Evolutionary conservation across 2,888 invertebrate species (phyloP).

Genomic region (Athalia cordata): DNA sequence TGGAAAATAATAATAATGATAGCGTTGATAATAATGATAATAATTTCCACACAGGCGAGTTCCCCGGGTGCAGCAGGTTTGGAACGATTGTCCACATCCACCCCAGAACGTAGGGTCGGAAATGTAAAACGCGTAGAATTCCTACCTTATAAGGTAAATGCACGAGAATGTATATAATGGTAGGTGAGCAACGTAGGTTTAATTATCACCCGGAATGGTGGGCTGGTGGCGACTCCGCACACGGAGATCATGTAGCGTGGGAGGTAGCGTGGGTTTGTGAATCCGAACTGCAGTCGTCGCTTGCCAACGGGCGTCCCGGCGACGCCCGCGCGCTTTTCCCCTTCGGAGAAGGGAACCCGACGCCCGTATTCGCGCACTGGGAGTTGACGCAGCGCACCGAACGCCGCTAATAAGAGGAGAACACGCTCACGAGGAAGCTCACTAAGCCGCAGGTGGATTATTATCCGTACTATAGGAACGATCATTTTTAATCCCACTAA

Average conservation of each 20-base stretch:
- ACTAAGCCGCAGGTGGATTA: not conserved
- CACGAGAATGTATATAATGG: conserved; percentile 31
- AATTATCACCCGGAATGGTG: conserved; percentile 63
- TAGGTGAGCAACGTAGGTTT: conserved; percentile 50
- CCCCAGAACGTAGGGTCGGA: too few relatives aligned
- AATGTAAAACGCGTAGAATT: not conserved
- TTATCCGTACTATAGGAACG: too few relatives aligned
- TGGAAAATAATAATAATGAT: too few relatives aligned
- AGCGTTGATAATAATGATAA: too few relatives aligned
- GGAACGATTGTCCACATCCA: too few relatives aligned
- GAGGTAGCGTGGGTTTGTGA: not conserved
- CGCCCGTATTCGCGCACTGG: conserved; percentile 33
- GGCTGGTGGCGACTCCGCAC: conserved; percentile 58
- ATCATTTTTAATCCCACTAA: too few relatives aligned
- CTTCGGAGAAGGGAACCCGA: conserved; percentile 26
- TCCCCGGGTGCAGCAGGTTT: too few relatives aligned
- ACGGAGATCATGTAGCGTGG: conserved; percentile 54
- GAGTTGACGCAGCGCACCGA: conserved; percentile 54
- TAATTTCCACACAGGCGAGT: too few relatives aligned
- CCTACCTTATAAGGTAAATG: conserved; percentile 48
- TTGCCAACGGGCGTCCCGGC: conserved; percentile 15
- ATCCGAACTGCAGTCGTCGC: not conserved
- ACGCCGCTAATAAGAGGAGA: conserved; percentile 51
- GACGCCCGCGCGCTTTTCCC: conserved; percentile 9
- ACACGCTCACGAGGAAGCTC: conserved; percentile 62